Percentiles rank a stretch among this genome's conserved stretches.
phyloP scores from a whole-genome alignment of 2,797 vertebrate species.

The Enteromius viviparus region DNA sequence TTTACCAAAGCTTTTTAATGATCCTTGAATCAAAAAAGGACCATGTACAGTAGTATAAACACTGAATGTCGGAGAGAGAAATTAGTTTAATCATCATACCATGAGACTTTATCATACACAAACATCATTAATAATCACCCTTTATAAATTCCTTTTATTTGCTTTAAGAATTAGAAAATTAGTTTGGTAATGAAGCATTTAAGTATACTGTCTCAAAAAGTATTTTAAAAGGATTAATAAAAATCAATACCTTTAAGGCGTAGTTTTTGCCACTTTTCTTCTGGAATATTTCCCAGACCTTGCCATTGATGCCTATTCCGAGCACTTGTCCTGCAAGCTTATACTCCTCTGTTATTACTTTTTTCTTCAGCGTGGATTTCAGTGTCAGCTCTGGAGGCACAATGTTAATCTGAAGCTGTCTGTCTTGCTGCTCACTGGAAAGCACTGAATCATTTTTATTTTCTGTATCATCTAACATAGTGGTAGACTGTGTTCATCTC shows the following conservation, averaged over 20 bases:
- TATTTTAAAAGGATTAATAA: background rate
- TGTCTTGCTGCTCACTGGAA: background rate
- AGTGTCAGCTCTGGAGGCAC: slow-evolving; percentile 41
- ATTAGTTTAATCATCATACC: background rate
- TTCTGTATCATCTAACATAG: slow-evolving; percentile 20
- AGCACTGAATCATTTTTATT: background rate
- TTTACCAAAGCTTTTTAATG: background rate
- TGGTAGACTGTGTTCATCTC: slow-evolving; percentile 1
- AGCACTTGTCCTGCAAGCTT: slow-evolving; percentile 86
- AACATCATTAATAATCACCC: background rate
- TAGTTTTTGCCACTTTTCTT: slow-evolving; percentile 84
- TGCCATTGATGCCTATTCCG: slow-evolving; percentile 88
- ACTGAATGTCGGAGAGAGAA: background rate
- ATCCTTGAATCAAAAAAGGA: background rate
- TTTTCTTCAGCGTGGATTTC: slow-evolving; percentile 66
- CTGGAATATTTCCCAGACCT: slow-evolving; percentile 85
- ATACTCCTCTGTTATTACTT: slow-evolving; percentile 88
- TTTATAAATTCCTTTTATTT: background rate
- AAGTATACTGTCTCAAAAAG: background rate
- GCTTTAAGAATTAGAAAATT: background rate
- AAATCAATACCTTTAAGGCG: slow-evolving; percentile 79
- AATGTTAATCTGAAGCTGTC: background rate
- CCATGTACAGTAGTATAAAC: background rate
- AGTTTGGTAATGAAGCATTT: background rate
- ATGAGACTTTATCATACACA: background rate